These are phyloP conservation scores for Podiceps cristatus DNA, from an alignment of 2,113 vertebrate species.

Conservation along the genomic window DNA sequence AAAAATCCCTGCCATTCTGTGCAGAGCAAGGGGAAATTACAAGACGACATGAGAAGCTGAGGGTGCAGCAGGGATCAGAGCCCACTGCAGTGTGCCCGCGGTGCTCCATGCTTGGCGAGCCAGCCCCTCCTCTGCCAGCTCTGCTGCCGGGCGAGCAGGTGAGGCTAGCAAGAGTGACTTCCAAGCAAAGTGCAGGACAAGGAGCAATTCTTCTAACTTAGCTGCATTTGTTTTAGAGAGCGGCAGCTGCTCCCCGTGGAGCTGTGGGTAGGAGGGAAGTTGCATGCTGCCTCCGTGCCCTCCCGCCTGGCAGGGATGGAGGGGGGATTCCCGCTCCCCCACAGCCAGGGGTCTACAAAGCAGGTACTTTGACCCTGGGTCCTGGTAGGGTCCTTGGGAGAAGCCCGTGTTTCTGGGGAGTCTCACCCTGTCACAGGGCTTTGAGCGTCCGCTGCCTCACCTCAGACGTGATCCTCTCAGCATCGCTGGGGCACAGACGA, in stretches of 20 bases:
- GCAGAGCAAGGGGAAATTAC: neutral
- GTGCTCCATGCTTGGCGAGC: neutral
- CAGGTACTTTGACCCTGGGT: neutral
- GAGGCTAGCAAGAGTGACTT: neutral
- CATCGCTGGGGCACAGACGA: neutral
- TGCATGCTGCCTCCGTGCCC: fast-evolving
- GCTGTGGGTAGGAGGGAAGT: fast-evolving
- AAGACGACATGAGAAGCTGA: neutral
- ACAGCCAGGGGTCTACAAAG: neutral
- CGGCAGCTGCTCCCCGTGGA: neutral
- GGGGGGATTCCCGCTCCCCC: neutral
- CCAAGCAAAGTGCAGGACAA: neutral
- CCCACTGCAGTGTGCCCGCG: fast-evolving
- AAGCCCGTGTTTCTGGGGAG: fast-evolving
- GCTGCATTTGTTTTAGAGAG: neutral
- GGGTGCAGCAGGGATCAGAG: neutral
- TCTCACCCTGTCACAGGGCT: neutral
- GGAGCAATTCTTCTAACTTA: neutral
- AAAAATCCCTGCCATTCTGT: neutral
- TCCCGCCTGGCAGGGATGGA: fast-evolving
- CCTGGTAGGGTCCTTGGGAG: neutral
- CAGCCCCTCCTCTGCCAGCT: neutral
- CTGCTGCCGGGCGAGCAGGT: neutral
- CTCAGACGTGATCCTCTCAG: neutral
- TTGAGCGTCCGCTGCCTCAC: neutral